Conservation (phyloP, 35 echinoderm and acorn worm species). For the Stichopus chloronotus region DNA sequence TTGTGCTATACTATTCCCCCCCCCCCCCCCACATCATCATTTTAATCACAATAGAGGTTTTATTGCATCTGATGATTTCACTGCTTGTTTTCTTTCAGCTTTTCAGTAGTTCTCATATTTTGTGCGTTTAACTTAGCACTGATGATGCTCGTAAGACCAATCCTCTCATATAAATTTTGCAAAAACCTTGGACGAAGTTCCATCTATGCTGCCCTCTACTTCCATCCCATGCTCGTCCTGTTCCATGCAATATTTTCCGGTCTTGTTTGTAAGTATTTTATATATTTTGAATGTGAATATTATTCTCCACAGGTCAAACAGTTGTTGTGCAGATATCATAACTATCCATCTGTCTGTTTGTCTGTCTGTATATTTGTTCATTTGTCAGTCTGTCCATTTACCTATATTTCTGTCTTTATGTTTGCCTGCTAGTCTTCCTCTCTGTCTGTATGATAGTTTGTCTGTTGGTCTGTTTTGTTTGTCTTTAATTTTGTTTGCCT, state of each 20-base stretch:
- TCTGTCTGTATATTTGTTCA: no score
- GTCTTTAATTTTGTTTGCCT: no score
- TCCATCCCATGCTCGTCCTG: constrained; percentile 86
- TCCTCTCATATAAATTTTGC: constrained; percentile 84
- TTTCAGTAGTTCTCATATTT: constrained; percentile 83
- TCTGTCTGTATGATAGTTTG: no score
- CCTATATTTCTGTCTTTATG: no score
- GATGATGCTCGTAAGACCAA: constrained; percentile 94
- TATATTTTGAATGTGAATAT: constrained; percentile 16
- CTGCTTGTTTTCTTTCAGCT: constrained; percentile 60
- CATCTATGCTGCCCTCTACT: constrained; percentile 97
- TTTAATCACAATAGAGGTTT: no score
- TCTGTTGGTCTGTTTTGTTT: no score
- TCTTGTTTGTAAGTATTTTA: constrained; percentile 81
- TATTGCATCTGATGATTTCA: no score
- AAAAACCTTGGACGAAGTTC: constrained; percentile 87
- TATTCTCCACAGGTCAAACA: background rate
- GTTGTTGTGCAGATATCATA: background rate
- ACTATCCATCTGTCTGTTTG: background rate
- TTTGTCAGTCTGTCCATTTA: no score
- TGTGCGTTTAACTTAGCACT: constrained; percentile 80
- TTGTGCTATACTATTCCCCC: no score
- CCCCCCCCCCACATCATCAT: no score
- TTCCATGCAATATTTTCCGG: constrained; percentile 91
- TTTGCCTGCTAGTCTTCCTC: no score